A percentile compares a stretch with the other conserved stretches of the same genome.
Conservation (phyloP, 2,888 invertebrate genomes). For the Drosophila subsilvestris region DNA sequence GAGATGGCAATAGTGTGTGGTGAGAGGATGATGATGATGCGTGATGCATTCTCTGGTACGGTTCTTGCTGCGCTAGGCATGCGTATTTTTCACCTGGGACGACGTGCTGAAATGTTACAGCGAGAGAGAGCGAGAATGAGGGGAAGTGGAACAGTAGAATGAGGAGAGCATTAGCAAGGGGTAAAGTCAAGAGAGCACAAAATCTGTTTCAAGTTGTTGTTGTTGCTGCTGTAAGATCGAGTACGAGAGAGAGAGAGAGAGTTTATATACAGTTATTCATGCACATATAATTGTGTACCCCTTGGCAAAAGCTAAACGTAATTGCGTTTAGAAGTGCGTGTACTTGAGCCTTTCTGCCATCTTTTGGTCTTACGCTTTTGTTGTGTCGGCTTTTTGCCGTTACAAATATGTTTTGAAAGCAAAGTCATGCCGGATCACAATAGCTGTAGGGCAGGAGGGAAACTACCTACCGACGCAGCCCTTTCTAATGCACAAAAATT, state of each 20-base stretch:
- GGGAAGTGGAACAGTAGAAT: no score
- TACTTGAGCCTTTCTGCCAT: slow-evolving; percentile 56
- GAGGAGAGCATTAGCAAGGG: slow-evolving; percentile 19
- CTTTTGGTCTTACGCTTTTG: slow-evolving; percentile 48
- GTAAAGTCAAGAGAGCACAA: slow-evolving; percentile 19
- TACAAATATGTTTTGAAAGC: slow-evolving; percentile 79
- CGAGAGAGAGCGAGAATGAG: slow-evolving; percentile 16
- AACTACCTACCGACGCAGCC: slow-evolving; percentile 33
- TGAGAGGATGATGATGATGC: slow-evolving; percentile 33
- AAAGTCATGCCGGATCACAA: slow-evolving; percentile 75
- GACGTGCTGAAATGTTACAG: slow-evolving; percentile 40
- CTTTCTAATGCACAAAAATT: slow-evolving; percentile 73
- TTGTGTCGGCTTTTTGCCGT: slow-evolving; percentile 70
- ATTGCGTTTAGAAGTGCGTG: slow-evolving; percentile 77
- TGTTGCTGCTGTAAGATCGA: slow-evolving; percentile 34
- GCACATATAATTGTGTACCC: not conserved
- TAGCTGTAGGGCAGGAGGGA: slow-evolving; percentile 42
- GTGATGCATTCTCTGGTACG: slow-evolving; percentile 34
- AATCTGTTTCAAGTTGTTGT: slow-evolving; percentile 27
- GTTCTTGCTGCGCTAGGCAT: slow-evolving; percentile 22
- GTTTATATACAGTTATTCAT: not conserved
- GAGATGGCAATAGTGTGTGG: slow-evolving; percentile 40
- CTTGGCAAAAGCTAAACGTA: slow-evolving; percentile 54
- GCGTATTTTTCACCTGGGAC: slow-evolving; percentile 56
- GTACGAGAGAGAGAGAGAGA: slow-evolving; percentile 11